Base-by-base conservation (phyloP, 2,888 invertebrate species). In the Pristionchus fissidentatus region DNA sequence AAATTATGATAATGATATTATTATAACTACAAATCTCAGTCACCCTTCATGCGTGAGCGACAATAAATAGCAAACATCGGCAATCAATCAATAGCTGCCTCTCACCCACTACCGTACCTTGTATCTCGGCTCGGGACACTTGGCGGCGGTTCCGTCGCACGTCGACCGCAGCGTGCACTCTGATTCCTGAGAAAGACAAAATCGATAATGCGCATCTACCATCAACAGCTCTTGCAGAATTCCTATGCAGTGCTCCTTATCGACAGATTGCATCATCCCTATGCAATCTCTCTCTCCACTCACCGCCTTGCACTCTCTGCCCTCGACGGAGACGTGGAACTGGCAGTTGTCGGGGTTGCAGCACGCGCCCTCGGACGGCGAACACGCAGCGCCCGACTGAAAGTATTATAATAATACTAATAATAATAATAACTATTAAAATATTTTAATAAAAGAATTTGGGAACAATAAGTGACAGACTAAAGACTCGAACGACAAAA, bases 321-420 rank as follows among this genome's bases (percentile, higher is more conserved):
- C 95, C 35, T 90, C 90, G 29, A 81, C 49, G 32, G 85, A 86
- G 2, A 84, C 83, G 78, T 88, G 89, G 35, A 91, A 86, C 19
- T 88, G 87, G 93, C 99, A 99, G 90, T 94, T 95, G 73, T 97
- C 95, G 70, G 95, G 95, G 94, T 95, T 95, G 93, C 98, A 99
- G 94, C 99, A 99, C 38, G 97, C 98, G 10, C 99, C 99, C 94
- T 98, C 96, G 83, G 97, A 97, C 0, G 98, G 98, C 92, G 90
- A 90, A 83, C 92, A 92, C 15, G 84, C 84, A 1, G 90, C 90
- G 32, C 88, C 88, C 3, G 85, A 85, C 75, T 84, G 81, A 1
- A 85, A 70, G 62, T 13, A 15, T 22, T 35, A 35, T 38, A 15
- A 5, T 10, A n/a, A 35, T 5, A n/a, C n/a, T n/a, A n/a, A n/a